Evolutionary conservation across 2,113 vertebrate genomes (phyloP).

Genomic region (Pseudorasbora parva): DNA sequence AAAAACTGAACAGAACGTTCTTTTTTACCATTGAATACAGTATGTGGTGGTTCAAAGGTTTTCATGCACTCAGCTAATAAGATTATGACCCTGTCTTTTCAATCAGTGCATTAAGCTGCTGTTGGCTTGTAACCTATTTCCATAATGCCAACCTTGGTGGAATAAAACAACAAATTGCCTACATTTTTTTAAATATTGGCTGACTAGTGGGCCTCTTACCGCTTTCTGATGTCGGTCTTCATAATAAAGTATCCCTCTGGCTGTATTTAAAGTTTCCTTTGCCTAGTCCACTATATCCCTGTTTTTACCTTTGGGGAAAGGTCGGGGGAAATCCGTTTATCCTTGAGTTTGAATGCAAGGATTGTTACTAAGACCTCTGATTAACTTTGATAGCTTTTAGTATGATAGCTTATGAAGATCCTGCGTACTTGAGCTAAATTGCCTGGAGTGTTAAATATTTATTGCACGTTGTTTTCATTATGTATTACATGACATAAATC

Average conservation of each 20-base stretch:
- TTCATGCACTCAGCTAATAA: conserved; percentile 31
- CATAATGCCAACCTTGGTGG: conserved; percentile 44
- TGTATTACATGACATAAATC: no score
- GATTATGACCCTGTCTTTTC: conserved; percentile 26
- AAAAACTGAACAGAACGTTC: conserved; percentile 32
- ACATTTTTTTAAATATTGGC: neutral
- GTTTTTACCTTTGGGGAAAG: neutral
- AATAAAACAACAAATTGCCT: conserved; percentile 49
- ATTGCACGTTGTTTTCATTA: neutral
- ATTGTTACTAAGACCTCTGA: neutral
- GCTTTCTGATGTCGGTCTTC: conserved; percentile 38
- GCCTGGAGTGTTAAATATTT: neutral
- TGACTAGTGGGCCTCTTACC: neutral
- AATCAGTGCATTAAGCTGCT: conserved; percentile 59
- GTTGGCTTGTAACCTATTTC: conserved; percentile 52
- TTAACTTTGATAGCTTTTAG: neutral
- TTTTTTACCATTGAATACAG: conserved; percentile 42
- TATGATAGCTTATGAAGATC: neutral
- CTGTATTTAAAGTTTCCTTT: conserved; percentile 28
- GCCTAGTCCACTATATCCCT: neutral
- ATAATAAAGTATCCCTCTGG: neutral
- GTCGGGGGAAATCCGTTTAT: neutral
- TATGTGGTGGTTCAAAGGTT: conserved; percentile 10
- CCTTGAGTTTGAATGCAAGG: neutral
- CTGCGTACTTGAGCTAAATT: neutral